Evolutionary conservation across 2,888 invertebrate genomes (phyloP), one percentile per base, ranked within the genome.

Genomic region (Tachystola acroxantha): DNA sequence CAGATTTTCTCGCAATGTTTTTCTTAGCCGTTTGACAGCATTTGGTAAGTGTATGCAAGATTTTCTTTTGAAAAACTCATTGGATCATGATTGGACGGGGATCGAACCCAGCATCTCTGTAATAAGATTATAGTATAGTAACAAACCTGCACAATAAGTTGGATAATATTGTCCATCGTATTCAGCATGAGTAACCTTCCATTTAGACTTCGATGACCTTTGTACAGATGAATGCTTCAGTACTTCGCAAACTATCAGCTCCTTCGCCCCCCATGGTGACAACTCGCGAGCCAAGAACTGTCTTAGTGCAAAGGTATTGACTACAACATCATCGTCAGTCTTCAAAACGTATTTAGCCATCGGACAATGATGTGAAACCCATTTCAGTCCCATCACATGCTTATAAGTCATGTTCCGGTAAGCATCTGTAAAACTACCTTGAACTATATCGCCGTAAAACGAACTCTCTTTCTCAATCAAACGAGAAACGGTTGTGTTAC

Each of bases 371-470:
- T 91, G 91, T 1, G 89, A 77, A 11, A 91, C 90, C 92, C 95
- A 95, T 61, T 94, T 94, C 29, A 95, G 80, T 0, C 91, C 93
- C 90, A 94, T 94, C 4, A 93, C 91, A 66, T 95, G 94, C 61
- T 96, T 96, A 55, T 95, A 93, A 0, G 95, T 95, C 75, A 96
- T 89, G 68, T 96, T 96, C 33, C 91, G 88, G 59, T 96, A 96
- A 0, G 91, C 88, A 73, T 96, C 96, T 26, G 88, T 48, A 56
- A 95, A 96, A 39, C 88, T 91, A 0, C 95, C 95, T 60, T 94
- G 93, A 10, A 95, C 88, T 34, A 96, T 81, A 57, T 96, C 96
- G 0, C 85, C 84, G 53, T 90, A 86, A 0, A 67, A 57, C 0
- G 58, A 56, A 54, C 90, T 89, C 59, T 94, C 94, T 3, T 73